These are phyloP conservation scores for Triplophysa siluroides DNA, from an alignment of 2,113 vertebrate genomes.

Conservation along the genomic window DNA sequence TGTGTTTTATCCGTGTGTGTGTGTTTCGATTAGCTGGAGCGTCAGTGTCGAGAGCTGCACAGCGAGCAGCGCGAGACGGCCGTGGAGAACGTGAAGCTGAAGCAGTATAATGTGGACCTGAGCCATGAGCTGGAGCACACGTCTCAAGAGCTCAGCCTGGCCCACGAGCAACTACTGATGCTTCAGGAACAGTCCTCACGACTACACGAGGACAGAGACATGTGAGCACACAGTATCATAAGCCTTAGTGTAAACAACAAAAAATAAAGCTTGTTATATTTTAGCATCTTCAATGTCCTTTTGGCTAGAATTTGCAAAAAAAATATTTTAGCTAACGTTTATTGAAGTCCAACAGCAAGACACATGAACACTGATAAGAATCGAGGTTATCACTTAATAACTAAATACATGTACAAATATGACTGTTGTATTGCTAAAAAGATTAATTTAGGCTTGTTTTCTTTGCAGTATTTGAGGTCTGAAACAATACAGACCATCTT, in stretches of 20 bases:
- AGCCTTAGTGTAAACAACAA: background rate
- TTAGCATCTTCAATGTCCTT: too few species aligned
- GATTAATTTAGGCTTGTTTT: too few species aligned
- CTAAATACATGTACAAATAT: too few species aligned
- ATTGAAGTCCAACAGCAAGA: too few species aligned
- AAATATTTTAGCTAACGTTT: too few species aligned
- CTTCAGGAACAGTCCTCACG: constrained; percentile 81
- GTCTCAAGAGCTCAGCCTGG: constrained; percentile 73
- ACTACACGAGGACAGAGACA: constrained; percentile 86
- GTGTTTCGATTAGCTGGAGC: constrained; percentile 76
- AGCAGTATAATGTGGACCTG: constrained; percentile 84
- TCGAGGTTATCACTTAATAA: too few species aligned
- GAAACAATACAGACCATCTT: too few species aligned
- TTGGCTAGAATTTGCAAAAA: too few species aligned
- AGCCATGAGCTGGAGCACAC: constrained; percentile 80
- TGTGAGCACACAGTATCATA: constrained; percentile 71
- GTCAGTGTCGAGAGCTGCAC: constrained; percentile 82
- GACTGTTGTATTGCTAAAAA: too few species aligned
- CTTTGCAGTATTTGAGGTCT: too few species aligned
- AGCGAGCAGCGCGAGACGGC: constrained; percentile 82
- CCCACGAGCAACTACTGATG: constrained; percentile 81
- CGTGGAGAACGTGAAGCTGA: constrained; percentile 87
- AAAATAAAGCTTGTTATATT: too few species aligned
- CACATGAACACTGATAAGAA: too few species aligned
- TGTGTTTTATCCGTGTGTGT: background rate